Conservation (phyloP, 2,888 invertebrate genomes). For the Melitaea athalia region DNA sequence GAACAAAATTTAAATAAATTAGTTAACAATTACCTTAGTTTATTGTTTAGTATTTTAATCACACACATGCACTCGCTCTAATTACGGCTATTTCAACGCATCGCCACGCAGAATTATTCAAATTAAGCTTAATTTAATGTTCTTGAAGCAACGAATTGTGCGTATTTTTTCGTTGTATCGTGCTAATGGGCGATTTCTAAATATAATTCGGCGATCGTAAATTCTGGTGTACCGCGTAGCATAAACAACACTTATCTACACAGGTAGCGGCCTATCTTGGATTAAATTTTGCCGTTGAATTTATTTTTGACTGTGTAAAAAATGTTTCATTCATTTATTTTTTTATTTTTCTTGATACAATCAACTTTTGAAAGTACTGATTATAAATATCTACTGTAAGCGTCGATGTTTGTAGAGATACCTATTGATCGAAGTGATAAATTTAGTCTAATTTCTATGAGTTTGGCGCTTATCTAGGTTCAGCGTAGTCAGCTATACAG, state of each 20-base stretch:
- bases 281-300: slow-evolving; percentile 52
- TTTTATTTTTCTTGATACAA: slow-evolving; percentile 11
- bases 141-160: slow-evolving; percentile 69
- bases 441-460: too few species aligned
- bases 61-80: slow-evolving; percentile 52
- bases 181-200: slow-evolving; percentile 69
- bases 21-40: not conserved
- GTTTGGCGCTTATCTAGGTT: too few species aligned
- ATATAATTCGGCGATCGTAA: slow-evolving; percentile 70
- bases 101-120: slow-evolving; percentile 75
- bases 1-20: not conserved
- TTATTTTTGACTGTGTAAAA: slow-evolving; percentile 36
- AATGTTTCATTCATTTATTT: slow-evolving; percentile 19
- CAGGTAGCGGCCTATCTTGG: slow-evolving; percentile 59
- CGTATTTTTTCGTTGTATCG: slow-evolving; percentile 65
- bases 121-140: slow-evolving; percentile 74
- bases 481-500: too few species aligned
- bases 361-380: not conserved
- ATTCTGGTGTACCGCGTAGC: slow-evolving; percentile 60
- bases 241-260: slow-evolving; percentile 72
- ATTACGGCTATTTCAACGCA: slow-evolving; percentile 73
- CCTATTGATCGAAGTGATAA: too few species aligned
- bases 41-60: not conserved
- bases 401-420: not conserved
- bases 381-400: not conserved